Conservation (phyloP, 2,113 vertebrate genomes). For the Aspidoscelis tigris region DNA sequence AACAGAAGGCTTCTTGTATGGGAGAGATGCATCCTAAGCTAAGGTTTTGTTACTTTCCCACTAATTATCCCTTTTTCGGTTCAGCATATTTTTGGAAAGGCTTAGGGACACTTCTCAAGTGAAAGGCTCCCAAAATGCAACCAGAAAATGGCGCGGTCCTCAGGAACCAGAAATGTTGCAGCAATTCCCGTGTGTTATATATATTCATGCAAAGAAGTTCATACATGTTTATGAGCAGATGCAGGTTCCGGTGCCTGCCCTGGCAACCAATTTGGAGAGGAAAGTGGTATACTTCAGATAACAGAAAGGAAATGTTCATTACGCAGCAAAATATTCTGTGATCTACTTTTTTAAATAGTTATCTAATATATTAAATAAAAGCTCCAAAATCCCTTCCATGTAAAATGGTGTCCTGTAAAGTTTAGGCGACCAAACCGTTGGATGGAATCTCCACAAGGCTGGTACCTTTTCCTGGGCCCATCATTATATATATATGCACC, state of each 20-base stretch:
- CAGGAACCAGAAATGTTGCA: not conserved
- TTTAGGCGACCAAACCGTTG: too few species aligned
- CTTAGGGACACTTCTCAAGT: not conserved
- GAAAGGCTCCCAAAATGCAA: not conserved
- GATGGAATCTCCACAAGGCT: too few species aligned
- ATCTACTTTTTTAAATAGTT: too few species aligned
- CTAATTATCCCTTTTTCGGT: not conserved
- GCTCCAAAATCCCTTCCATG: too few species aligned
- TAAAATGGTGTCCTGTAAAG: too few species aligned
- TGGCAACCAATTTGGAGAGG: too few species aligned
- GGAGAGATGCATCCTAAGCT: conserved; percentile 18
- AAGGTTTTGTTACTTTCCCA: conserved; percentile 29
- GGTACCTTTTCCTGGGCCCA: not conserved
- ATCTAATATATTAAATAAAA: too few species aligned
- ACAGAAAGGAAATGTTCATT: too few species aligned
- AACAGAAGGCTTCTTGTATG: conserved; percentile 46
- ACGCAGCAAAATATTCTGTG: too few species aligned
- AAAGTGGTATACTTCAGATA: too few species aligned
- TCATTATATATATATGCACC: not conserved
- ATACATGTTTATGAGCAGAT: not conserved
- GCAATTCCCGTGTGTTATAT: not conserved
- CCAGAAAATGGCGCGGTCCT: not conserved
- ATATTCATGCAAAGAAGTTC: not conserved
- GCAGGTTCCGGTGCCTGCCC: too few species aligned
- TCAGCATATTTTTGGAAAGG: conserved; percentile 19